Percentiles rank a stretch among this genome's conserved stretches.
Evolutionary conservation across 2,797 vertebrate species (phyloP).

Genomic region (Nasua narica): DNA sequence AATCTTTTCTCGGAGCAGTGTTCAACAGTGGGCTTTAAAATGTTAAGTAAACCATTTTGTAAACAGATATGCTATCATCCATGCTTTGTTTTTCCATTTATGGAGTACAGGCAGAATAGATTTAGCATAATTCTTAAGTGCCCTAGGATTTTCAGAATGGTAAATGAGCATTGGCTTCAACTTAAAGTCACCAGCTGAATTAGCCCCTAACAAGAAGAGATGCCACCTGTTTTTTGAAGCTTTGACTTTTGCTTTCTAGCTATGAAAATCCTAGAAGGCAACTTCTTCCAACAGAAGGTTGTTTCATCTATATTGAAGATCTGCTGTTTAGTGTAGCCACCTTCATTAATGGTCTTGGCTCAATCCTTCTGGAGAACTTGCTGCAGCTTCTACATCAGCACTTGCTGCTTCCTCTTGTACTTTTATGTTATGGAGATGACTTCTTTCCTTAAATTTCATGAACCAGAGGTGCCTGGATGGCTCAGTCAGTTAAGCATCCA

Average conservation of each 20-base stretch:
- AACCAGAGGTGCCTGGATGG: not conserved
- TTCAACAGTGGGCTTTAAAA: not conserved
- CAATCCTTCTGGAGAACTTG: not conserved
- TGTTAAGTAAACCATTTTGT: not conserved
- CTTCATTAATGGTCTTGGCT: not conserved
- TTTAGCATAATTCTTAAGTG: not conserved
- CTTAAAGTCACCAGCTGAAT: not conserved
- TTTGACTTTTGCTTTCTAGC: not conserved
- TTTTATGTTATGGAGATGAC: not conserved
- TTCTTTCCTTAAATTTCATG: not conserved
- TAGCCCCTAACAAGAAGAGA: not conserved
- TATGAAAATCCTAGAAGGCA: not conserved
- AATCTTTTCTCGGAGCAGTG: not conserved
- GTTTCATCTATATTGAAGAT: not conserved
- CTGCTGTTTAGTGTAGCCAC: not conserved
- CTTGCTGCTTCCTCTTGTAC: not conserved
- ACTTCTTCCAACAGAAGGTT: not conserved
- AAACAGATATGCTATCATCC: not conserved
- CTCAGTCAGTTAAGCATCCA: not conserved
- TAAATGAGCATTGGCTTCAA: not conserved
- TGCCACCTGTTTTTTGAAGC: not conserved
- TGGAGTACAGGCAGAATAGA: not conserved
- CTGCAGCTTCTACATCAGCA: not conserved
- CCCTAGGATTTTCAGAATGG: not conserved
- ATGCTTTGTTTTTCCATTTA: not conserved